Evolutionary conservation across 1,140 invertebrate species (phyloP).

Genomic region (Listronotus bonariensis): DNA sequence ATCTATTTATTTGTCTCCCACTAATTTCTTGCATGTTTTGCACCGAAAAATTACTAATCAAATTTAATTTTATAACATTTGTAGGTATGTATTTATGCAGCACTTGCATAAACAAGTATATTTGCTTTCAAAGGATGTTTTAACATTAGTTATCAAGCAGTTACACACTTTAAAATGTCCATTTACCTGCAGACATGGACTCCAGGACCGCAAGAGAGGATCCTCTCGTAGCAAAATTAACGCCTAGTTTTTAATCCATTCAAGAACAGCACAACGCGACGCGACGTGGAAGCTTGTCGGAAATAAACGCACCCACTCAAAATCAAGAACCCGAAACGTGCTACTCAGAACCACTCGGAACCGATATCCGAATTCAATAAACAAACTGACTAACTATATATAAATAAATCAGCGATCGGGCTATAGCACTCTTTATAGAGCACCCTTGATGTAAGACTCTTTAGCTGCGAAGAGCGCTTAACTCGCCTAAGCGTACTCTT

Average conservation of each 20-base stretch:
- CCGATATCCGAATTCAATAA: conserved; percentile 57
- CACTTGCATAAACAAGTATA: no score
- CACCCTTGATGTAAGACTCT: conserved; percentile 58
- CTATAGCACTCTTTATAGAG: conserved; percentile 56
- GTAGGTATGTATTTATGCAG: no score
- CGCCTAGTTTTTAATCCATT: conserved; percentile 33
- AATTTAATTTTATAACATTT: no score
- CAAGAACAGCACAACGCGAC: conserved; percentile 29
- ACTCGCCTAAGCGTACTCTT: conserved; percentile 58
- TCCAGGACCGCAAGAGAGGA: conserved; percentile 46
- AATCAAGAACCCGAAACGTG: conserved; percentile 35
- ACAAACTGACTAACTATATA: conserved; percentile 59
- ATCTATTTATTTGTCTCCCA: no score
- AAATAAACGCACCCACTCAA: conserved; percentile 42
- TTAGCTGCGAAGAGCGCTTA: conserved; percentile 57
- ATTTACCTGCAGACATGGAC: conserved; percentile 54
- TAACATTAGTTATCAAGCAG: no score
- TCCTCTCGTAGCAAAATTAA: conserved; percentile 24
- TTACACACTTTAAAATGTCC: no score
- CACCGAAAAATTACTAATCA: no score
- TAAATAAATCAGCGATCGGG: conserved; percentile 59
- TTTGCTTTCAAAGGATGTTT: no score
- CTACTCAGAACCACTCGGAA: conserved; percentile 47
- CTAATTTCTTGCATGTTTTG: no score
- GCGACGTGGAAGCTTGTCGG: conserved; percentile 17